Base-by-base conservation (phyloP, 1,140 invertebrate species). In the Gryllus bimaculatus region DNA sequence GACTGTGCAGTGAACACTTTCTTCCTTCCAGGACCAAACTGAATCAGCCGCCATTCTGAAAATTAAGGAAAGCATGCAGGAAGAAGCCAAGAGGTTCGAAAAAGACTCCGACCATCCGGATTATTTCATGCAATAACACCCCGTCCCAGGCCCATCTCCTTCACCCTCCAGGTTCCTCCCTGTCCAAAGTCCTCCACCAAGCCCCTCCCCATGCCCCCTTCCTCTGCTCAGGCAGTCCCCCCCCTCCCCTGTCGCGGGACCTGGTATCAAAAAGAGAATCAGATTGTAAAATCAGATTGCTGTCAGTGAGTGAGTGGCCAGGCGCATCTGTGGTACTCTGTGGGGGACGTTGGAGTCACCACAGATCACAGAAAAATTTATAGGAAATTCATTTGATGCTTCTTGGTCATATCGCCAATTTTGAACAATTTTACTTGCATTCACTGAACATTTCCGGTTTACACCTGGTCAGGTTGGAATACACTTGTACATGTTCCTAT, bases 11-110 rank as follows among this genome's bases (percentile, higher is more conserved):
- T 81, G 81, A 81, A 80, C 79, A 79, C 81, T 81, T 81, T 81
- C 81, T 90, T 89, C 86, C 89, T 92, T 90, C 86, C 93, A 94
- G 92, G 95, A 98, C 90, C 96, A 98, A 91, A 98, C 93, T 84
- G 97, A 99, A 91, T 98, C 96, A 84, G 97, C 96, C 85, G 97
- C 97, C 89, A 99, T 99, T 88, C 91, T 98, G 88, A 99, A 99
- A 92, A 98, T 99, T 87, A 99, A 99, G 91, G 97, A 98, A 89
- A 98, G 95, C 90, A 98, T 99, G 97, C 97, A 98, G 89, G 97
- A 99, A 89, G 97, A 99, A 89, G 97, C 97, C 85, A 99, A 98
- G 90, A 94, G 96, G 88, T 99, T 99, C 90, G 97, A 99, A 89
- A 99, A 98, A 91, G 96, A 98, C 88, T 94, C 94, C 84, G 96